Evolutionary conservation across 1,140 invertebrate genomes (phyloP), one percentile per base, ranked within the genome.

Genomic region (Vollenhovia emeryi): DNA sequence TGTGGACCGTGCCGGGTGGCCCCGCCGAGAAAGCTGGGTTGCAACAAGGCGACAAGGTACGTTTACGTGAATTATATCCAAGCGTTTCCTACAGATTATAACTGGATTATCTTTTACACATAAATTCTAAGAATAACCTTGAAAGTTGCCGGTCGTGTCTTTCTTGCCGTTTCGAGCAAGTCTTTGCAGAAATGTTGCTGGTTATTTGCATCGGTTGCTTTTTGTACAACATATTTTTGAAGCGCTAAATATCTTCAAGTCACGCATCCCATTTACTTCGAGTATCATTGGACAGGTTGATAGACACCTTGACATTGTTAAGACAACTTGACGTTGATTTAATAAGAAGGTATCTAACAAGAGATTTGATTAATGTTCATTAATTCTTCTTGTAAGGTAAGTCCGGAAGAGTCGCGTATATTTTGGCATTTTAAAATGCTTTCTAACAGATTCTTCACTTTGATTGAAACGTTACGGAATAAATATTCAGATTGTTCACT

Each of bases 1-100:
- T 98, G 13, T 98, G 98, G 97, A 98, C 98, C 0, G 97, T 98
- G 30, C 97, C 97, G 1, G 98, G 98, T 50, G 98, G 98, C 59
- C 97, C 98, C 24, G 98, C 98, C 1, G 98, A 99, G 93, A 97
- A 98, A 91, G 97, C 96, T 60, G 98, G 98, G 13, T 95, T 98
- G 75, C 97, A 97, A 90, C 97, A 98, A 92, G 98, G 98, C 79
- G 98, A 98, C 95, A 98, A 98, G 96, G 97, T 98, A 95, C 87
- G 85, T 82, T 50, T 15, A 24, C 15, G 33, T 15, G 13, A 3
- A 48, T 33, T 40, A 50, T 21, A 52, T 24, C 33, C 6, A 8
- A 52, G 43, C 3, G 15, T 57, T 68, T 48, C 27, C 27, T 21
- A 13, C 1, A 59, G n/a, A 11, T 66, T 45, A 15, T 45, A n/a